Evolutionary conservation across 2,113 vertebrate species (phyloP).

Genomic region (Mormyrus iriodes): DNA sequence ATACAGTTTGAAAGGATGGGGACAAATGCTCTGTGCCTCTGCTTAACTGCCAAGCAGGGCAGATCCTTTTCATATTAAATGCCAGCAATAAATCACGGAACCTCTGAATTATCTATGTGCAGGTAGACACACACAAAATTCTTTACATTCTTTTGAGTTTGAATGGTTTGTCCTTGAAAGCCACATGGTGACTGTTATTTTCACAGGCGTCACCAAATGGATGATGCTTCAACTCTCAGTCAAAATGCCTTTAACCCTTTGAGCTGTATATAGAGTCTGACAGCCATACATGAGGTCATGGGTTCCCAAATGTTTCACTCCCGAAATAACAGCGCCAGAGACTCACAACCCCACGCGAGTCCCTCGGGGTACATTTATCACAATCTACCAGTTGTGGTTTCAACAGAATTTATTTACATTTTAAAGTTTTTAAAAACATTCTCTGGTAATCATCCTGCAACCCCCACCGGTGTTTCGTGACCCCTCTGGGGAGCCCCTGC

Average conservation of each 20-base stretch:
- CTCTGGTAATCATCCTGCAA: not conserved
- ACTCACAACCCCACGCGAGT: not conserved
- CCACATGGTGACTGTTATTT: not conserved
- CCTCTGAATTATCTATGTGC: not conserved
- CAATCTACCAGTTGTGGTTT: not conserved
- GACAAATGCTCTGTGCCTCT: not conserved
- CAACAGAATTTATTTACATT: not conserved
- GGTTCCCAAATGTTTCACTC: not conserved
- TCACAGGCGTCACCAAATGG: not conserved
- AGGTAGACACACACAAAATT: not conserved
- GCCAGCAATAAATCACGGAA: not conserved
- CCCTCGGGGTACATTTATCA: not conserved
- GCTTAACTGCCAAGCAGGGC: not conserved
- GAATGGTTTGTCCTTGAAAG: not conserved
- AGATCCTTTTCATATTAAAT: not conserved
- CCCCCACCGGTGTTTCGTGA: not conserved
- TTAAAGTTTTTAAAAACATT: not conserved
- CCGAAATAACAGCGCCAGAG: not conserved
- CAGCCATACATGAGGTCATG: not conserved
- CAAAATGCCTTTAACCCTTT: not conserved
- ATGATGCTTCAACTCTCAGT: not conserved
- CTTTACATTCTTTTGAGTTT: not conserved
- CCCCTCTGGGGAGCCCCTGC: not conserved
- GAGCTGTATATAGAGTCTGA: not conserved
- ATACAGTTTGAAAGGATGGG: not conserved